Evolutionary conservation across 2,113 vertebrate genomes (phyloP), one percentile per base, ranked within the genome.

Genomic region (Ornithorhynchus anatinus): DNA sequence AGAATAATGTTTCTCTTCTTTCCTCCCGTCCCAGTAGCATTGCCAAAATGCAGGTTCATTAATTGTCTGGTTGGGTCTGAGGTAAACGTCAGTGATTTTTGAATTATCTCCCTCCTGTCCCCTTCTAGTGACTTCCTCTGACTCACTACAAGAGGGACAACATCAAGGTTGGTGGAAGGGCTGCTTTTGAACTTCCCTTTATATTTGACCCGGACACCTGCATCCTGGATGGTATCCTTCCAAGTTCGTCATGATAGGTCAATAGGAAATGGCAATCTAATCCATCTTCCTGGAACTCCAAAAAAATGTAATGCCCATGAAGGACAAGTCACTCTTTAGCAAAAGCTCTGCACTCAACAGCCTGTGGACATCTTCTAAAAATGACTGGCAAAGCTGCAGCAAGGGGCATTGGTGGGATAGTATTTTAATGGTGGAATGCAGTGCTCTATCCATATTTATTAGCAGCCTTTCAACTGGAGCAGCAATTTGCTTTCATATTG

Each of bases 221-320:
- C 91, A 94, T 94, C 93, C 93, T 90, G 91, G 77, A 88, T 86
- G 85, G 85, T 91, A 87, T 90, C 89, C 74, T 64, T 83, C 75
- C 80, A 87, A 79, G 67, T 87, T 91, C 81, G 65, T 91, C 89
- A 91, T 89, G 89, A 90, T 78, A 90, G 72, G 86, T 91, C 84
- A 82, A 77, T 89, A 88, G 90, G 89, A 92, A 93, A 87, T 23
- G 79, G 56, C 54, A 84, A 83, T 86, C 83, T 85, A 79, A 91
- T 87, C 82, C 82, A 84, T 82, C 75, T 80, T 90, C 87, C 86
- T 82, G 72, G 82, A 89, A 72, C 82, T 82, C 65, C 37, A n/a
- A n/a, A n/a, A n/a, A n/a, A n/a, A n/a, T 82, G 72, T 42, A 78
- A 80, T 77, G 59, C 68, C 74, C 80, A 76, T 75, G 80, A 88